Base-by-base conservation (phyloP, 2,797 vertebrate genomes). In the Gouania willdenowi region DNA sequence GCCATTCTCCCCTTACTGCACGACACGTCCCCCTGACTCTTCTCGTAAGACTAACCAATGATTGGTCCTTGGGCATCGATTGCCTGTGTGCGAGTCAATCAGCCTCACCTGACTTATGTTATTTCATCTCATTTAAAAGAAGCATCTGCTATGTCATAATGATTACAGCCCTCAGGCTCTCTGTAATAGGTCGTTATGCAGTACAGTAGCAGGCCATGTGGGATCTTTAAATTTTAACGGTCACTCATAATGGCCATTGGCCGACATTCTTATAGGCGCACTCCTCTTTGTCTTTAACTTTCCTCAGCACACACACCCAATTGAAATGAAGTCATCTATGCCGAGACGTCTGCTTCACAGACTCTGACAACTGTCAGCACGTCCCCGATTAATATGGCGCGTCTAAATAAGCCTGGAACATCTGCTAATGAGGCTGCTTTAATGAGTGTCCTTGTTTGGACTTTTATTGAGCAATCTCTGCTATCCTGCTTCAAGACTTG, bases 371-470 rank as follows among this genome's bases (percentile, higher is more conserved):
- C 54, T 72, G 74, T 78, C 77, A 66, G 50, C 43, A 6, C 34
- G 23, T 33, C 65, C 52, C 50, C 48, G 32, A 53, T 75, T 70
- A 70, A 77, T 70, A 44, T 42, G 25, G 76, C 65, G 62, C 22
- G 57, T 69, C 66, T 64, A 73, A 83, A 76, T 84, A 72, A 82
- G 81, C 80, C 61, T 29, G 54, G 41, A 81, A 77, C 74, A 77
- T 64, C 80, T 84, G 77, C 62, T 79, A 65, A 75, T 83, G 71
- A 81, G 81, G 71, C 55, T 34, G 18, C 1, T 23, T 64, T 83
- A 84, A 86, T 83, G 76, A 77, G 68, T 66, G 72, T 74, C 65
- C 52, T 77, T 81, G 81, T 86, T 86, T 87, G 78, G 79, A 71
- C 72, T 68, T 71, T 60, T 81, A 84, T 88, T 75, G 79, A 81